Evolutionary conservation across 1,140 invertebrate genomes (phyloP).

Genomic region (Kradibia gibbosae): DNA sequence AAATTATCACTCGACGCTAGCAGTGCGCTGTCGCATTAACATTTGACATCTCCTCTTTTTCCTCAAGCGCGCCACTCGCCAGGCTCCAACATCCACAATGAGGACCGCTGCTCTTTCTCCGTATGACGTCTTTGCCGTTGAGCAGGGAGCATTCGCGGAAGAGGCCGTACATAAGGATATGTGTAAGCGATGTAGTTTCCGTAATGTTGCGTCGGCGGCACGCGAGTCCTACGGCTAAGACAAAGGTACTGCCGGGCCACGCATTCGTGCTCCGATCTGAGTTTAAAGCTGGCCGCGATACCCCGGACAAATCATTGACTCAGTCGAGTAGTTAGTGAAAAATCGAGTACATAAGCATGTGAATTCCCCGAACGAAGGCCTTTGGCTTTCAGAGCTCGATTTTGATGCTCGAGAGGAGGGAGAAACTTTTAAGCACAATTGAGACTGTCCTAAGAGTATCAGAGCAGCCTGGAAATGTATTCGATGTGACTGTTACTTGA

Average conservation of each 20-base stretch:
- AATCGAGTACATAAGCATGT: too few species aligned
- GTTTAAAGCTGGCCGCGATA: too few species aligned
- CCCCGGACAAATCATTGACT: too few species aligned
- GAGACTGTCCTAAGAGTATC: not conserved
- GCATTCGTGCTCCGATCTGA: constrained; percentile 49
- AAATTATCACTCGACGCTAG: constrained; percentile 44
- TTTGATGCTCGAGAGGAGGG: not conserved
- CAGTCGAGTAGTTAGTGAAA: too few species aligned
- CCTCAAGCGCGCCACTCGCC: not conserved
- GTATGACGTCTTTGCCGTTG: not conserved
- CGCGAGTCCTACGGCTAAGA: not conserved
- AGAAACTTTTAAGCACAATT: not conserved
- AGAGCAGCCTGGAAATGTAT: not conserved
- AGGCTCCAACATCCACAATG: not conserved
- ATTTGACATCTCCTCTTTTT: constrained; percentile 1
- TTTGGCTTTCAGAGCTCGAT: not conserved
- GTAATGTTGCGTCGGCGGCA: constrained; percentile 26
- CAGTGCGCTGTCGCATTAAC: constrained; percentile 54
- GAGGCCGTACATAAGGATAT: constrained; percentile 66
- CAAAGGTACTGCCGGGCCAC: constrained; percentile 30
- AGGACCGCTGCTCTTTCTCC: not conserved
- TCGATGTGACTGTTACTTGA: not conserved
- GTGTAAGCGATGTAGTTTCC: constrained; percentile 59
- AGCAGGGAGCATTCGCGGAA: constrained; percentile 64
- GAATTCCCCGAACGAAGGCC: too few species aligned